These are phyloP conservation scores for Oophaga sylvatica DNA, from an alignment of 2,797 vertebrate genomes.

Conservation along the genomic window DNA sequence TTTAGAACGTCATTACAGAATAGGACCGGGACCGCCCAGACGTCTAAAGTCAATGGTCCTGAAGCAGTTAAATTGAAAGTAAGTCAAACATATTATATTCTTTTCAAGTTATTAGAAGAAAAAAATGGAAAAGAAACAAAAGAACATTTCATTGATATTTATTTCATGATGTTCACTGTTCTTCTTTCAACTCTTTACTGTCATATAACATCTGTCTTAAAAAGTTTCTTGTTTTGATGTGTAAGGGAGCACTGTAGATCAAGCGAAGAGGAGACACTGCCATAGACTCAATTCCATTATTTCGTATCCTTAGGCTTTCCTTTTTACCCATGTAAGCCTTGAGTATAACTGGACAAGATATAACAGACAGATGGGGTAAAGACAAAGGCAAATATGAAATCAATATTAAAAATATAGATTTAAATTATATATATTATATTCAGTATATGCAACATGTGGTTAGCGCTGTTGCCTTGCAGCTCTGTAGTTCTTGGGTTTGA, in stretches of 20 bases:
- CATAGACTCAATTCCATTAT: constrained; percentile 7
- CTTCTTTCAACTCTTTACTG: neutral
- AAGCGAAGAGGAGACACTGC: neutral
- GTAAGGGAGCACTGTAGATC: neutral
- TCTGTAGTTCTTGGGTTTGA: too few relatives aligned
- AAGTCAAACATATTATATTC: neutral
- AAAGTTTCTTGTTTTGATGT: neutral
- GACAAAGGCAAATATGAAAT: neutral
- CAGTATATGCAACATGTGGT: neutral
- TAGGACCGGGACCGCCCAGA: too few relatives aligned
- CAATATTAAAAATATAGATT: neutral
- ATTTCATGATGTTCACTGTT: neutral
- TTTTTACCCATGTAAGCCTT: neutral
- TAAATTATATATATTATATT: neutral
- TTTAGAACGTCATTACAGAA: too few relatives aligned
- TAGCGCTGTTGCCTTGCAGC: too few relatives aligned
- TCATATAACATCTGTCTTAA: neutral
- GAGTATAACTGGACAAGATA: neutral
- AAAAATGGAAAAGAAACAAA: neutral
- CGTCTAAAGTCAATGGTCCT: too few relatives aligned
- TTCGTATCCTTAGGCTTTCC: neutral
- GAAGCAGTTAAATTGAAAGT: neutral
- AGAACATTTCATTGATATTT: neutral
- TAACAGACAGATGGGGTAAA: neutral
- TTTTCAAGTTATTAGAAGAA: neutral